Conservation (phyloP, 2,888 invertebrate genomes). For the Cremastinae sp. region DNA sequence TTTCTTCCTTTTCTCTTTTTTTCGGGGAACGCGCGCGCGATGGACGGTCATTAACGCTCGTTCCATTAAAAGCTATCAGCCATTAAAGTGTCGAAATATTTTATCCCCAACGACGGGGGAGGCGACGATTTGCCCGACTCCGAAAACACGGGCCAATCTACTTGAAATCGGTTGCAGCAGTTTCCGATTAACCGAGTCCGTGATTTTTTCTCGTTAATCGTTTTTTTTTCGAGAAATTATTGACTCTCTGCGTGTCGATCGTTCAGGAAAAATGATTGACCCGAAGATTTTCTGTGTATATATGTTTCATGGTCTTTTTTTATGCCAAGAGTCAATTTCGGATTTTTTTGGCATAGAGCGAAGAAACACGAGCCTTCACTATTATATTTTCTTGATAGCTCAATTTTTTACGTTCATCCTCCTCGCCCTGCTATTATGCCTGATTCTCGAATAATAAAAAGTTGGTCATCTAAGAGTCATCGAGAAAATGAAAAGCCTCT, state of each 20-base stretch:
- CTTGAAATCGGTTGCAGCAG: neutral
- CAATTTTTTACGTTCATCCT: slow-evolving; percentile 52
- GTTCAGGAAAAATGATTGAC: too few relatives aligned
- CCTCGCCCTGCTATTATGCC: slow-evolving; percentile 25
- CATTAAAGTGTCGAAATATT: slow-evolving; percentile 76
- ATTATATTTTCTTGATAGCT: slow-evolving; percentile 47
- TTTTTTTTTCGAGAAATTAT: too few relatives aligned
- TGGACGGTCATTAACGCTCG: slow-evolving; percentile 59
- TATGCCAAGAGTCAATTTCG: slow-evolving; percentile 49
- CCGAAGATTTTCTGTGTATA: too few relatives aligned
- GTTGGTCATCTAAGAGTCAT: slow-evolving; percentile 41
- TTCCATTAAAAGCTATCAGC: slow-evolving; percentile 75
- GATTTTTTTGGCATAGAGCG: too few relatives aligned
- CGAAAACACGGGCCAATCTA: neutral
- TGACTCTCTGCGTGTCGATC: too few relatives aligned
- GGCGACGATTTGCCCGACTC: slow-evolving; percentile 60
- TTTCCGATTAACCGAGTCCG: neutral
- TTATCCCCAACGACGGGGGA: slow-evolving; percentile 72
- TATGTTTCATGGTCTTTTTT: slow-evolving; percentile 40
- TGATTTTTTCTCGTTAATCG: too few relatives aligned
- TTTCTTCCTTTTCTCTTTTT: slow-evolving; percentile 59
- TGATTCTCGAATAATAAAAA: slow-evolving; percentile 30
- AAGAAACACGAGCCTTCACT: too few relatives aligned
- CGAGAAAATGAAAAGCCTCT: slow-evolving; percentile 10
- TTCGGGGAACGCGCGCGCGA: slow-evolving; percentile 29